Percentiles rank a stretch among this genome's conserved stretches.
Conservation (phyloP, 2,113 vertebrate species). For the Heterochromis multidens region DNA sequence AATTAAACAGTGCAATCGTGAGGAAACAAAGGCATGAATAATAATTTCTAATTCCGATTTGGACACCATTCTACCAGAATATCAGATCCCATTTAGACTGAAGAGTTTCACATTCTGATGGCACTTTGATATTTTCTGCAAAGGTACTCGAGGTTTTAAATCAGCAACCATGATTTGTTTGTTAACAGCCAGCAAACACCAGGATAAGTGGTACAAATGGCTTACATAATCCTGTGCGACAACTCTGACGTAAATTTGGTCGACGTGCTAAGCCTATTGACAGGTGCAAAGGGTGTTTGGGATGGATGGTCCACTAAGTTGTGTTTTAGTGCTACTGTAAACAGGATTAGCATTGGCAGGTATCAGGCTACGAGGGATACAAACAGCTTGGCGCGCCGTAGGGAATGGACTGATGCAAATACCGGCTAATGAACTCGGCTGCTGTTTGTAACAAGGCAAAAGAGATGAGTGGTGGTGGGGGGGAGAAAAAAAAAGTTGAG, state of each 20-base stretch:
- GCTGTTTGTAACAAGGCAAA: conserved; percentile 36
- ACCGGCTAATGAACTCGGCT: conserved; percentile 62
- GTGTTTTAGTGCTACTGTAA: conserved; percentile 68
- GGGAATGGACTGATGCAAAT: conserved; percentile 56
- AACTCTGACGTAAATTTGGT: conserved; percentile 41
- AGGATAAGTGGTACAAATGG: conserved; percentile 34
- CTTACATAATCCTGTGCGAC: conserved; percentile 21
- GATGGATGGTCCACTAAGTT: conserved; percentile 63
- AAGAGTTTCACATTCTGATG: neutral
- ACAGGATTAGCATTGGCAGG: conserved; percentile 75
- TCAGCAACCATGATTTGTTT: conserved; percentile 1
- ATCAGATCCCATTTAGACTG: neutral
- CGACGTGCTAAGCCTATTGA: conserved; percentile 58
- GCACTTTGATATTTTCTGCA: neutral
- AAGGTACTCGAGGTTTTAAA: neutral
- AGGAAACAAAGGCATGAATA: neutral
- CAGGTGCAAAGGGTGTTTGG: conserved; percentile 38
- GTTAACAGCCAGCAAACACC: neutral
- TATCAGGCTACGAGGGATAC: conserved; percentile 44
- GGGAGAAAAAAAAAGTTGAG: conserved; percentile 11
- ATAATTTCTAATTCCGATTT: neutral
- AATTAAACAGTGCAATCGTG: neutral
- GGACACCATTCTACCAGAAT: neutral
- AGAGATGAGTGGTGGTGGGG: neutral
- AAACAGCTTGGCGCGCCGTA: conserved; percentile 35